These are phyloP conservation scores for Selene dorsalis DNA, from an alignment of 2,797 vertebrate genomes.

Conservation along the genomic window DNA sequence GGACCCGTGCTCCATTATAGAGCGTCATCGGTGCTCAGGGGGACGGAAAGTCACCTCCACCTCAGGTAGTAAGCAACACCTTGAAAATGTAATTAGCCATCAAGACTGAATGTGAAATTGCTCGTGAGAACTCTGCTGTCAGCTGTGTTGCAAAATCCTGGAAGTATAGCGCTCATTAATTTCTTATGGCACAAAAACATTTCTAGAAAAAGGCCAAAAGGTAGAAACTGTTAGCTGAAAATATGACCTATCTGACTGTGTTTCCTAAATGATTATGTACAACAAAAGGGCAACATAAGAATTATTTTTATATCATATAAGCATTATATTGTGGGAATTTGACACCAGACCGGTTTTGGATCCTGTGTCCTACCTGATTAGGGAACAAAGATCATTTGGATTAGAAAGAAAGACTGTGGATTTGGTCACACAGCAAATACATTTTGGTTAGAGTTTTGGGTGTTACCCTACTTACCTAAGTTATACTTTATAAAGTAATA, in stretches of 20 bases:
- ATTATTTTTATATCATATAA: no score
- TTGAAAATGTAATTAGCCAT: slow-evolving; percentile 77
- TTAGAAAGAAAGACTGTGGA: no score
- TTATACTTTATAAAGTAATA: no score
- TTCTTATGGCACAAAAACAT: not conserved
- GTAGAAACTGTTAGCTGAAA: not conserved
- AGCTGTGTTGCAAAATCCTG: slow-evolving; percentile 22
- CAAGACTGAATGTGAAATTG: slow-evolving; percentile 53
- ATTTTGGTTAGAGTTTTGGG: no score
- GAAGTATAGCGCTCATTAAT: slow-evolving; percentile 6
- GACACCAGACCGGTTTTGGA: no score
- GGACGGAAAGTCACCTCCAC: slow-evolving; percentile 74
- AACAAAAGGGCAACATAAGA: not conserved
- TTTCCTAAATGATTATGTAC: not conserved
- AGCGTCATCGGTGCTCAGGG: slow-evolving; percentile 43
- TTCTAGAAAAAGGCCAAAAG: not conserved
- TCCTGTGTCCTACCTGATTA: no score
- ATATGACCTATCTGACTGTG: not conserved
- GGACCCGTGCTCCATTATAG: slow-evolving; percentile 66
- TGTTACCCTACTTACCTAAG: no score
- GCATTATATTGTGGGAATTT: no score
- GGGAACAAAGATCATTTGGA: no score
- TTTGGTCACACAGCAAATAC: no score
- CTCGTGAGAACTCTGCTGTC: slow-evolving; percentile 53
- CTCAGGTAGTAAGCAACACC: slow-evolving; percentile 66